Conservation (phyloP, 2,797 vertebrate genomes). For the Tokudaia muenninki region DNA sequence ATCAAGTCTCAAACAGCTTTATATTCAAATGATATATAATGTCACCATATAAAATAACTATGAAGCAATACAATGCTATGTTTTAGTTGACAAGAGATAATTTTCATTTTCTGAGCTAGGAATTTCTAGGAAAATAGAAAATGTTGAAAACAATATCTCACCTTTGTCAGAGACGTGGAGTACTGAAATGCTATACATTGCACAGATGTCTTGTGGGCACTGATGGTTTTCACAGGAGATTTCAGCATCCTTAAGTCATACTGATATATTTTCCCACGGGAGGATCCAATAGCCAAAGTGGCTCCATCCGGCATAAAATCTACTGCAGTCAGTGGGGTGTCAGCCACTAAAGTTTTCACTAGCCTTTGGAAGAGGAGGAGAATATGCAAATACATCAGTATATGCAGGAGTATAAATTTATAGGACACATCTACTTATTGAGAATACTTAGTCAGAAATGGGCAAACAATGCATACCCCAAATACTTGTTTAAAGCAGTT, state of each 20-base stretch:
- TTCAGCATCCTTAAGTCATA: slow-evolving; percentile 97
- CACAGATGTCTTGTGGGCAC: slow-evolving; percentile 96
- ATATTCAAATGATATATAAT: slow-evolving; percentile 62
- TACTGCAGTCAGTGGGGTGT: slow-evolving; percentile 95
- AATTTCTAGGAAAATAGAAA: slow-evolving; percentile 61
- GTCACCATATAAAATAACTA: slow-evolving; percentile 49
- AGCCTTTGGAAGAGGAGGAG: slow-evolving; percentile 87
- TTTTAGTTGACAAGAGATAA: slow-evolving; percentile 27
- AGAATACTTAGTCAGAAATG: background rate
- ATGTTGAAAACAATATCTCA: slow-evolving; percentile 73
- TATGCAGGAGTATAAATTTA: background rate
- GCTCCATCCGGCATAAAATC: slow-evolving; percentile 97
- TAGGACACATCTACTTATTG: background rate
- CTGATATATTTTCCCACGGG: slow-evolving; percentile 96
- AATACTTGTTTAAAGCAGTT: slow-evolving; percentile 33
- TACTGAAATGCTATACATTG: slow-evolving; percentile 95
- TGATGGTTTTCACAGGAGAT: slow-evolving; percentile 91
- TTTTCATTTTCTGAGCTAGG: slow-evolving; percentile 44
- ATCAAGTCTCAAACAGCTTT: slow-evolving; percentile 41
- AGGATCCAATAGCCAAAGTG: slow-evolving; percentile 95
- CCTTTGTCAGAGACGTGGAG: slow-evolving; percentile 86
- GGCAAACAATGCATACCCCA: background rate
- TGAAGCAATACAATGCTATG: slow-evolving; percentile 32
- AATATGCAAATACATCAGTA: background rate
- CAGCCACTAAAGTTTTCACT: slow-evolving; percentile 93